Evolutionary conservation across 2,113 vertebrate genomes (phyloP), one percentile per base, ranked within the genome.

Genomic region (Oreocharis arfaki): DNA sequence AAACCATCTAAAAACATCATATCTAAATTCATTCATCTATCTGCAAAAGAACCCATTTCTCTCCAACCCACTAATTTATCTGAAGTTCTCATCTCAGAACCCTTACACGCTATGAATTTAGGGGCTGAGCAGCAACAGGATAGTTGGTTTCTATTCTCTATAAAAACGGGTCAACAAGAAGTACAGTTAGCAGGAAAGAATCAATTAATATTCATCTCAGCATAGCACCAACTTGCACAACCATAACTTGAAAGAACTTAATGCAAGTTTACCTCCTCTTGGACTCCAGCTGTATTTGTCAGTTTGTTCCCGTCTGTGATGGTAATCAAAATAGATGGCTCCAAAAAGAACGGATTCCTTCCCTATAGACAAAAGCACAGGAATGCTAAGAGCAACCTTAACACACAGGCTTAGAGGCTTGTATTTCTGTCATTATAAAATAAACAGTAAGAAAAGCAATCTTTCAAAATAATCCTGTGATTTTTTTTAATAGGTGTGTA

Each of bases 241-340:
- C 76, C 49, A 4, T 27, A 69, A 95, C 71, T 63, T 35, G 41
- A 52, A 24, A 89, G 33, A 55, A 87, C 52, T 84, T 86, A 92
- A 91, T 55, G 8, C 15, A 88, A 74, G 63, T 85, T 99, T 98
- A 99, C 99, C 99, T 99, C 99, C 63, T 99, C 99, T 85, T 99
- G 98, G 95, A 99, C 98, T 90, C 99, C 98, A 53, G 99, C 98
- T 35, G 98, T 99, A 97, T 99, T 99, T 76, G 99, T 99, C 80
- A 99, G 98, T 96, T 99, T 99, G 98, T 99, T 99, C 94, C 99
- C 99, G 26, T 99, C 99, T 78, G 99, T 99, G 97, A 99, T 99
- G 49, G 99, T 99, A 96, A 99, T 99, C 98, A 99, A 98, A 98
- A 99, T 99, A 95, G 99, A 99, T 52, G 99, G 99, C 95, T 99